Conservation (phyloP, 1,140 invertebrate genomes). For the Lepidostoma basale region DNA sequence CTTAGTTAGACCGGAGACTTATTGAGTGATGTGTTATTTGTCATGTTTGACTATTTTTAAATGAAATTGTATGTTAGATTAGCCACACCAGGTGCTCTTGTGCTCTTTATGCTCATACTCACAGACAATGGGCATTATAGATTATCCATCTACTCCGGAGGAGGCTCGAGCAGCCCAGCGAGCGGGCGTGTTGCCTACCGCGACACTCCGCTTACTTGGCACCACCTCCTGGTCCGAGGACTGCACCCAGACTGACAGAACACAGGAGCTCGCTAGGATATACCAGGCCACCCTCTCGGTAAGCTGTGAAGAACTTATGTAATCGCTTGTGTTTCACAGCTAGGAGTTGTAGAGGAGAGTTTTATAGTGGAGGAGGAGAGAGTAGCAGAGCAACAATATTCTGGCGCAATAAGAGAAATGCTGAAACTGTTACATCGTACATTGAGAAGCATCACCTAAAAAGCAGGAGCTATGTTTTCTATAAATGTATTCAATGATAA, state of each 20-base stretch:
- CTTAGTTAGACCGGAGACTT: too few relatives aligned
- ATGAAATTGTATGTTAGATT: too few relatives aligned
- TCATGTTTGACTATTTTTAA: too few relatives aligned
- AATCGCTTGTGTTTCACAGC: background rate
- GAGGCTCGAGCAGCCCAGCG: background rate
- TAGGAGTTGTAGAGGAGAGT: background rate
- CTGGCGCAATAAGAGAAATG: too few relatives aligned
- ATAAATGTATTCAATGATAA: too few relatives aligned
- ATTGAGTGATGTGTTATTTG: too few relatives aligned
- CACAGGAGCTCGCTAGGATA: slow-evolving; percentile 2
- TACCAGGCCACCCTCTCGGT: slow-evolving; percentile 17
- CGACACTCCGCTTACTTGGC: background rate
- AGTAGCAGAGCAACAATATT: too few relatives aligned
- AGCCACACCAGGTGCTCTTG: too few relatives aligned
- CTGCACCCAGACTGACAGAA: too few relatives aligned
- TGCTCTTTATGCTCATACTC: too few relatives aligned
- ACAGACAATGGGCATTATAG: too few relatives aligned
- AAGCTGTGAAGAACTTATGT: background rate
- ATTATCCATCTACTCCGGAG: slow-evolving; percentile 7
- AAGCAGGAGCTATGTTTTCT: background rate
- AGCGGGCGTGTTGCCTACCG: slow-evolving; percentile 10
- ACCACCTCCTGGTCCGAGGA: background rate
- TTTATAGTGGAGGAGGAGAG: background rate
- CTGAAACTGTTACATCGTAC: background rate
- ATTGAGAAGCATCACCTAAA: too few relatives aligned